Evolutionary conservation across 2,113 vertebrate genomes (phyloP).

Genomic region (Pipa parva): DNA sequence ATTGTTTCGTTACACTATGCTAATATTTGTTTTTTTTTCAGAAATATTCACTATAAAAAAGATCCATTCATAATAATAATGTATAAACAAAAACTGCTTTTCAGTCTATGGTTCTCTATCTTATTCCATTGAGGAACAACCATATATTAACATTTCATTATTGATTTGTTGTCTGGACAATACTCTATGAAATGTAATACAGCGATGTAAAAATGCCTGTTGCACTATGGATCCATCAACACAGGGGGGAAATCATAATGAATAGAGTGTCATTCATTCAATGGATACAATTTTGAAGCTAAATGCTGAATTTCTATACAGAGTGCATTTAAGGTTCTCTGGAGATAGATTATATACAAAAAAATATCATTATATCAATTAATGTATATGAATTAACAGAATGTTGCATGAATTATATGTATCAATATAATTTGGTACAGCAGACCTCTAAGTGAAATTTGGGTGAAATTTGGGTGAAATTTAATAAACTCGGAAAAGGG

Average conservation of each 20-base stretch:
- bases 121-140: neutral
- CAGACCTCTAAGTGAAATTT: too few relatives aligned
- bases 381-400: neutral
- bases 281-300: neutral
- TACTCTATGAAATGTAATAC: constrained; percentile 30
- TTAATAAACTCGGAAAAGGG: too few relatives aligned
- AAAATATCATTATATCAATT: neutral
- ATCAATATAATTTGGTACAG: neutral
- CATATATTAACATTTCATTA: constrained; percentile 12
- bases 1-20: too few relatives aligned
- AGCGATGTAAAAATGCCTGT: constrained; percentile 7
- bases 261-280: neutral
- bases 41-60: too few relatives aligned
- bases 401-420: too few relatives aligned
- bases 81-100: too few relatives aligned
- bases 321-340: too few relatives aligned
- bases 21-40: too few relatives aligned
- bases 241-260: neutral
- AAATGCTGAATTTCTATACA: too few relatives aligned
- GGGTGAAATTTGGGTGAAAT: too few relatives aligned
- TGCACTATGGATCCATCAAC: constrained; percentile 26
- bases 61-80: too few relatives aligned
- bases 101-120: neutral
- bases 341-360: too few relatives aligned
- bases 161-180: constrained; percentile 26